Conservation (phyloP, 2,797 vertebrate species). For the Amphiprion clarkii region DNA sequence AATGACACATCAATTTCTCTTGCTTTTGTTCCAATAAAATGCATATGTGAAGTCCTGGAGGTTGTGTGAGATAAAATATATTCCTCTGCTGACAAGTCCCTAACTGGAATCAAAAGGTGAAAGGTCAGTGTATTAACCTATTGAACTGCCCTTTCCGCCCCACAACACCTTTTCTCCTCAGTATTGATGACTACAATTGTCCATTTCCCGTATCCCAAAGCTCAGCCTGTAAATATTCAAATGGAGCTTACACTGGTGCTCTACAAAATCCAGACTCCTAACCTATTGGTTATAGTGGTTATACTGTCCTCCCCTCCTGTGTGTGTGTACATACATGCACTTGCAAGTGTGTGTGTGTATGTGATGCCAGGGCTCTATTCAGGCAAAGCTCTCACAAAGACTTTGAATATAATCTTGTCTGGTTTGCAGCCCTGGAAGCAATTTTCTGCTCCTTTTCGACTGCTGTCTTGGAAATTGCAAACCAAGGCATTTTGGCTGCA, state of each 20-base stretch:
- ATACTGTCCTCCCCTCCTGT: conserved; percentile 51
- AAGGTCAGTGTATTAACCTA: conserved; percentile 91
- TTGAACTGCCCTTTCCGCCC: conserved; percentile 84
- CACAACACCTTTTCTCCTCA: conserved; percentile 71
- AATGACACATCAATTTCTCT: conserved; percentile 54
- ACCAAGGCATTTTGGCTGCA: conserved; percentile 88
- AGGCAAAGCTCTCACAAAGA: conserved; percentile 87
- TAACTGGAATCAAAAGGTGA: conserved; percentile 88
- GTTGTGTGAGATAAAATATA: conserved; percentile 80
- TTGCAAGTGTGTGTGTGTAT: conserved; percentile 38
- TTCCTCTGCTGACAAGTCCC: conserved; percentile 86
- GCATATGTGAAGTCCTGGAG: conserved; percentile 52
- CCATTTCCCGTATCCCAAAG: conserved; percentile 80
- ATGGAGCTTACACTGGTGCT: conserved; percentile 81
- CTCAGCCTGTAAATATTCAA: conserved; percentile 85
- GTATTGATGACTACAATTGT: conserved; percentile 88
- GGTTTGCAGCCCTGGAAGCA: conserved; percentile 87
- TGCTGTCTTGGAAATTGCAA: conserved; percentile 88
- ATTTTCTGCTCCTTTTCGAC: conserved; percentile 90
- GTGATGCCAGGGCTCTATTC: conserved; percentile 82
- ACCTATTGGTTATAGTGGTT: conserved; percentile 84
- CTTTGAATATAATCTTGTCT: conserved; percentile 90
- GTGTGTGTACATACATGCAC: conserved; percentile 23
- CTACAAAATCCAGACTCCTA: conserved; percentile 82
- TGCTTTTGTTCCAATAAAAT: conserved; percentile 50